These are phyloP conservation scores for Corythoichthys intestinalis DNA, from an alignment of 2,113 vertebrate species.

Conservation along the genomic window DNA sequence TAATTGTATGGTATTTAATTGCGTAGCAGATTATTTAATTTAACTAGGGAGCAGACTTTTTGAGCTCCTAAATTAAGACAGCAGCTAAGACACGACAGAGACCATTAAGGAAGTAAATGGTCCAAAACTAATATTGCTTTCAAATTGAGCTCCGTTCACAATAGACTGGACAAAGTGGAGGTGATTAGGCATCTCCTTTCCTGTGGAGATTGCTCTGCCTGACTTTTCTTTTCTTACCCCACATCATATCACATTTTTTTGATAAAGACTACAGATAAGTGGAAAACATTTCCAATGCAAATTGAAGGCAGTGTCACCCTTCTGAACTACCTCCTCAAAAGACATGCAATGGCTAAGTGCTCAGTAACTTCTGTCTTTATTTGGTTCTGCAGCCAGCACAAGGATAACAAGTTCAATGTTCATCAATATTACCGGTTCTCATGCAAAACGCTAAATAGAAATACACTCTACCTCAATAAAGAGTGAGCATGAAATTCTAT, in stretches of 20 bases:
- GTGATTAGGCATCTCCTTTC: background rate
- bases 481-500: too few relatives aligned
- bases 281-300: constrained; percentile 3
- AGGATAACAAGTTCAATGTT: too few relatives aligned
- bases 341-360: constrained; percentile 9
- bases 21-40: constrained; percentile 23
- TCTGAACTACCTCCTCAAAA: constrained; percentile 11
- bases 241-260: constrained; percentile 23
- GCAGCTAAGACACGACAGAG: background rate
- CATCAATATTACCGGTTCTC: too few relatives aligned
- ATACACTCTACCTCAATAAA: too few relatives aligned
- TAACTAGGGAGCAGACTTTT: background rate
- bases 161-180: background rate
- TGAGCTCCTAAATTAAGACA: background rate
- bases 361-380: background rate
- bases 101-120: constrained; percentile 6
- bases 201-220: background rate
- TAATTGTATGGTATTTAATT: constrained; percentile 52
- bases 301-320: constrained; percentile 3
- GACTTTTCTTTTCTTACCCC: constrained; percentile 8
- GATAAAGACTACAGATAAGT: constrained; percentile 17
- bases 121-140: constrained; percentile 7
- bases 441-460: too few relatives aligned
- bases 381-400: too few relatives aligned
- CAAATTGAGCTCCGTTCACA: constrained; percentile 7